phyloP scores from a whole-genome alignment of 2,113 vertebrate genomes.

The Lathamus discolor region DNA sequence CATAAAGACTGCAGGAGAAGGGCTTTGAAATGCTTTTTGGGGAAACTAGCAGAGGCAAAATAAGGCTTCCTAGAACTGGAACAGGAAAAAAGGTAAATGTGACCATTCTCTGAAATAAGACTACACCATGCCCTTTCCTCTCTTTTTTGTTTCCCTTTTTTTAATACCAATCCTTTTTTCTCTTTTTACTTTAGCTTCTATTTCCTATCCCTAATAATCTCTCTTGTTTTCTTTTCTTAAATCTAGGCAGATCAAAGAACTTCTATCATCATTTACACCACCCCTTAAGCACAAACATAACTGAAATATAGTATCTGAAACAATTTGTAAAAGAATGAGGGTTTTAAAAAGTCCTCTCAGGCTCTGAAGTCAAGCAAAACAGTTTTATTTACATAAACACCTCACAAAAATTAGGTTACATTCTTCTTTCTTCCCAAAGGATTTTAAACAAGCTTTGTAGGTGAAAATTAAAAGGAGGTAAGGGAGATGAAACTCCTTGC shows the following conservation, averaged over 20 bases:
- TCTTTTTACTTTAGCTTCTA: background rate
- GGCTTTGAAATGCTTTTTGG: background rate
- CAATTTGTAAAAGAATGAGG: background rate
- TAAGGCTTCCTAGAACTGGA: background rate
- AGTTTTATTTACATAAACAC: conserved; percentile 36
- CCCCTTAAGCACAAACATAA: background rate
- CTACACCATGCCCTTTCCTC: background rate
- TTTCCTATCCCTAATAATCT: background rate
- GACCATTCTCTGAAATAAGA: background rate
- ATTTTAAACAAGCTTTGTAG: background rate
- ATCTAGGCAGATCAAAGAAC: conserved; percentile 29
- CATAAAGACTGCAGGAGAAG: background rate
- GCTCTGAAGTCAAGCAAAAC: conserved; percentile 47
- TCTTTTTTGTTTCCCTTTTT: background rate
- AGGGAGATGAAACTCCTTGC: background rate
- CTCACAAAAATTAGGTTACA: conserved; percentile 34
- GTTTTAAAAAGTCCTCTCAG: background rate
- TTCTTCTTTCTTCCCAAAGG: background rate
- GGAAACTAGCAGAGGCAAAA: background rate
- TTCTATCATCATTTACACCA: background rate
- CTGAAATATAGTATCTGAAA: background rate
- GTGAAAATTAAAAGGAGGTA: background rate
- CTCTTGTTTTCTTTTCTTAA: background rate
- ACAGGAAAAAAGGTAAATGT: background rate
- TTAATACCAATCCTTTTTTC: background rate